Conservation (phyloP, 2,888 invertebrate genomes). For the Clepsis dumicolana region DNA sequence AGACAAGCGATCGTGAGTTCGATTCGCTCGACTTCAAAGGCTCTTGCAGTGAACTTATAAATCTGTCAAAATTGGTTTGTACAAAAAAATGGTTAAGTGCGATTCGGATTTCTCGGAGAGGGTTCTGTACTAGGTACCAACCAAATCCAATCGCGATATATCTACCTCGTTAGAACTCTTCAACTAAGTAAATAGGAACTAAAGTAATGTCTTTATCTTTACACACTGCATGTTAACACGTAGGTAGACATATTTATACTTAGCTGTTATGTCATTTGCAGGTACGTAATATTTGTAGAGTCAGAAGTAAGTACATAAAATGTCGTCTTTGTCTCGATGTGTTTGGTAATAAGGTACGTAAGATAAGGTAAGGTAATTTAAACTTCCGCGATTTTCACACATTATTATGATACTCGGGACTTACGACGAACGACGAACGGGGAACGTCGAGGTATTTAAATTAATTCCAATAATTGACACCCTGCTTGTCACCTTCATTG, state of each 20-base stretch:
- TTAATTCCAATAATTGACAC: too few species aligned
- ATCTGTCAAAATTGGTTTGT: background rate
- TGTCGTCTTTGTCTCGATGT: background rate
- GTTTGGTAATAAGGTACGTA: too few species aligned
- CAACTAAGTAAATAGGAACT: slow-evolving; percentile 1
- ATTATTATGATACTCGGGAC: too few species aligned
- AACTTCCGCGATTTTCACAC: too few species aligned
- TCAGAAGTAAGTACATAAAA: background rate
- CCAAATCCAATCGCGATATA: background rate
- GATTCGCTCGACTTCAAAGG: slow-evolving; percentile 7
- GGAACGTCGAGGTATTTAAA: too few species aligned
- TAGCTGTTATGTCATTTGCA: slow-evolving; percentile 1
- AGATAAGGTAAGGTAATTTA: too few species aligned
- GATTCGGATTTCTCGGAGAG: background rate
- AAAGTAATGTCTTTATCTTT: background rate
- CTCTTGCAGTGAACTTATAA: background rate
- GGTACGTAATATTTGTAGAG: background rate
- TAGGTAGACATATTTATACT: background rate
- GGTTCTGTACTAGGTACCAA: background rate
- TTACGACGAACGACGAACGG: too few species aligned
- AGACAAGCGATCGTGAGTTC: slow-evolving; percentile 4
- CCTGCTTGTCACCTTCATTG: too few species aligned
- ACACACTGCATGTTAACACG: background rate
- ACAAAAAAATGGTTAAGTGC: background rate
- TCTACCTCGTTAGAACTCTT: background rate